Percentiles rank a stretch among this genome's conserved stretches.
These are phyloP conservation scores for Eumeta japonica DNA, from an alignment of 1,140 invertebrate genomes.

Conservation along the genomic window DNA sequence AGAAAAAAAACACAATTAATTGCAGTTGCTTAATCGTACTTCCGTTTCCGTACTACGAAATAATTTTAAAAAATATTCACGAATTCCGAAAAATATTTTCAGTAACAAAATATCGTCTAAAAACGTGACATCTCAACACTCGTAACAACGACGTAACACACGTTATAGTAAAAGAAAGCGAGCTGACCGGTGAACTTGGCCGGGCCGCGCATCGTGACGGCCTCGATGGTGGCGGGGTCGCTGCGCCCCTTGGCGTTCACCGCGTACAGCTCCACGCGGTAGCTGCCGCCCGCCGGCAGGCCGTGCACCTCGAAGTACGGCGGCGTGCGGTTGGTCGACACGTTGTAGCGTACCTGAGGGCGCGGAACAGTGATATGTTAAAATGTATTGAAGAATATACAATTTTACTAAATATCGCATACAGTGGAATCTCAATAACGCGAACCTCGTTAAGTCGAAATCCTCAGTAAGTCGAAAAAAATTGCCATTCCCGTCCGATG, in stretches of 20 bases:
- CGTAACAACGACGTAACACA: constrained; percentile 2
- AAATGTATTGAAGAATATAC: no score
- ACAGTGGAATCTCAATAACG: no score
- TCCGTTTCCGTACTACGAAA: no score
- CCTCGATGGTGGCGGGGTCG: constrained; percentile 76
- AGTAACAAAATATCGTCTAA: no score
- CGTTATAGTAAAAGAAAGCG: not conserved
- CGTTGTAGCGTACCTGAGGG: constrained; percentile 53
- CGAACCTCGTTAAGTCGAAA: not conserved
- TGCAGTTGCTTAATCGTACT: no score
- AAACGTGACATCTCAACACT: not conserved
- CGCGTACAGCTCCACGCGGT: constrained; percentile 75
- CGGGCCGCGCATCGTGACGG: constrained; percentile 77
- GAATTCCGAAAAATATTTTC: no score
- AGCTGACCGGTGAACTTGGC: constrained; percentile 67
- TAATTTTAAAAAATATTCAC: no score
- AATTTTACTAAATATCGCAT: no score
- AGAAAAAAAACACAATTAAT: no score
- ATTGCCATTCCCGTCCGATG: no score
- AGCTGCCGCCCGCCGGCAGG: constrained; percentile 74
- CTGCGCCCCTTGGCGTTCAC: constrained; percentile 83
- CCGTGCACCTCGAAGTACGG: constrained; percentile 73
- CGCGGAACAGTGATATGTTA: no score
- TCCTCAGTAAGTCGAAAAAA: no score
- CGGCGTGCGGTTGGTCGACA: constrained; percentile 56